Evolutionary conservation across 2,113 vertebrate species (phyloP), one percentile per base, ranked within the genome.

Genomic region (Alces alces): DNA sequence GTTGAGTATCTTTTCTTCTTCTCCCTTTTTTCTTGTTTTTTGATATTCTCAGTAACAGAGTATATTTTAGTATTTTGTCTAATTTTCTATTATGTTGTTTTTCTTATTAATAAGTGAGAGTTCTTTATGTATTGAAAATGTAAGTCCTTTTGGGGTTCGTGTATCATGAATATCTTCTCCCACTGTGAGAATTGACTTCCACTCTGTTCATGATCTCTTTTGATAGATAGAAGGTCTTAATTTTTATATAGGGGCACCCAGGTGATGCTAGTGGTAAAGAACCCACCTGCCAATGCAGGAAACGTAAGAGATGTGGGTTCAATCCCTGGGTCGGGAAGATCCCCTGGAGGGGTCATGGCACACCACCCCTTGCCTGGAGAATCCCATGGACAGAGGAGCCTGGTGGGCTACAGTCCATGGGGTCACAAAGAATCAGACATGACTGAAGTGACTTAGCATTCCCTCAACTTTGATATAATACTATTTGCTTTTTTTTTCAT

Each of bases 41-140:
- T 82, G 27, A 47, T 70, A 84, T 58, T 54, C 23, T 83, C 83
- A 88, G 52, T 39, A 83, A 92, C 30, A 30, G 87, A 58, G 27
- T 73, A 58, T 82, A 86, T 70, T 47, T 36, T 39, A 66, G 10
- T 84, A 25, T 17, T 85, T 91, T 86, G 58, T 39, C 27, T 58
- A 80, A 76, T 95, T 95, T 96, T 82, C 83, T 79, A 15, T 64
- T 88, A 76, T 19, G 36, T 19, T 82, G 11, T 79, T 3, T 45
- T 89, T 58, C 82, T 93, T 86, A 45, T 83, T 66, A 30, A 50
- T 60, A 55, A 36, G n/a, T 64, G 55, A 36, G 8, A 85, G 2
- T 28, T 95, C 27, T 83, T 95, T 93, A 88, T 88, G 39, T 86
- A 82, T 86, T 90, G 19, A 93, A 79, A 92, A 89, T 25, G 66